Evolutionary conservation across 2,113 vertebrate species (phyloP).

Genomic region (Strix aluco): DNA sequence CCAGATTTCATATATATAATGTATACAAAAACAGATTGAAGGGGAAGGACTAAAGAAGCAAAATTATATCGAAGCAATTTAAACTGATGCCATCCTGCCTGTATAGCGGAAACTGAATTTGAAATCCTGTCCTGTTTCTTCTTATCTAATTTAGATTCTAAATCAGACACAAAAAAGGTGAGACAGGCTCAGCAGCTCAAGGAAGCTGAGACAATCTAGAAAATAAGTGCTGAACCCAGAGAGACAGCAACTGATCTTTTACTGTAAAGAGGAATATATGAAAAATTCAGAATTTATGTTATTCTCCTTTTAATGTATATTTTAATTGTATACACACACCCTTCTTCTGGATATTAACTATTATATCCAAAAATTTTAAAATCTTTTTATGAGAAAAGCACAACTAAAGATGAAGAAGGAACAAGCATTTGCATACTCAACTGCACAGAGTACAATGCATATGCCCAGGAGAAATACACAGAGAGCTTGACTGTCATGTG

Average conservation of each 20-base stretch:
- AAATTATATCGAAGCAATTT: conserved; percentile 46
- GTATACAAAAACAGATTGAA: conserved; percentile 60
- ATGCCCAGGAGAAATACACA: not conserved
- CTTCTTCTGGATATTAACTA: not conserved
- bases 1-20: conserved; percentile 42
- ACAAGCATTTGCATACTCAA: not conserved
- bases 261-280: not conserved
- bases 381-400: not conserved
- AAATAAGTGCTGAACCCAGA: conserved; percentile 8
- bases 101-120: conserved; percentile 26
- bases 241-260: not conserved
- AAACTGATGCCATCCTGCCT: not conserved
- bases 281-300: not conserved
- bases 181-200: conserved; percentile 12
- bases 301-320: not conserved
- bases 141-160: conserved; percentile 58
- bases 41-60: conserved; percentile 48
- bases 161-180: conserved; percentile 39
- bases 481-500: not conserved
- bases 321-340: not conserved
- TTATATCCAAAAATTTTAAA: not conserved
- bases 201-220: conserved; percentile 4
- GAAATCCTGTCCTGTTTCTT: conserved; percentile 47
- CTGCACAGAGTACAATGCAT: not conserved
- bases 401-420: not conserved